Evolutionary conservation across 2,888 invertebrate genomes (phyloP).

Genomic region (Sarcophaga rosellei): DNA sequence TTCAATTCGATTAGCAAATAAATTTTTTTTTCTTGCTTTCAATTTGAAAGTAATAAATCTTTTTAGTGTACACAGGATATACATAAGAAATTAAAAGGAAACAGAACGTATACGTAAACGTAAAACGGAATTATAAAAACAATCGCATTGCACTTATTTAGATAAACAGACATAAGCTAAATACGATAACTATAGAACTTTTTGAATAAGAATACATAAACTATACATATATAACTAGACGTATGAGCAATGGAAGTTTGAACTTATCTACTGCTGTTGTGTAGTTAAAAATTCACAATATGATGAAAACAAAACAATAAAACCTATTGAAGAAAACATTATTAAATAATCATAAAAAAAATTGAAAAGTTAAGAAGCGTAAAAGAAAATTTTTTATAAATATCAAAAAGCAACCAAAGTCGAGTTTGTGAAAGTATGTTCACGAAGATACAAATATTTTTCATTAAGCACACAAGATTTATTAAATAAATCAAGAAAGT

Average conservation of each 20-base stretch:
- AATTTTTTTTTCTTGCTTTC: no score
- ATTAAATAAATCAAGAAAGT: no score
- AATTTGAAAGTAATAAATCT: constrained; percentile 29
- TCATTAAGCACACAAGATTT: no score
- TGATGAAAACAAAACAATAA: constrained; percentile 58
- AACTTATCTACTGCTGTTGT: constrained; percentile 21
- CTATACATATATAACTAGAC: constrained; percentile 39
- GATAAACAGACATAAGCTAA: constrained; percentile 54
- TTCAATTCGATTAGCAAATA: no score
- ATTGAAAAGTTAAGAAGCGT: constrained; percentile 26
- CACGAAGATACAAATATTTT: background rate
- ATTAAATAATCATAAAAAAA: constrained; percentile 1
- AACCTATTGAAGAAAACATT: constrained; percentile 13
- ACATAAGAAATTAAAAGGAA: constrained; percentile 72
- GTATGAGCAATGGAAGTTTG: constrained; percentile 70
- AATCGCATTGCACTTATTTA: constrained; percentile 65
- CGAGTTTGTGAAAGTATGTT: background rate
- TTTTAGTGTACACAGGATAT: constrained; percentile 53
- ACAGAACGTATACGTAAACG: constrained; percentile 72
- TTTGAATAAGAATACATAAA: background rate
- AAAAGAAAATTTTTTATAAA: constrained; percentile 12
- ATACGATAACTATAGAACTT: background rate
- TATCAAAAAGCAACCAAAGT: background rate
- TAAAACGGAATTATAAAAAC: constrained; percentile 74
- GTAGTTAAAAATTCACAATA: constrained; percentile 68